These are phyloP conservation scores for Thinocorus orbignyianus DNA, from an alignment of 2,113 vertebrate genomes.

Conservation along the genomic window DNA sequence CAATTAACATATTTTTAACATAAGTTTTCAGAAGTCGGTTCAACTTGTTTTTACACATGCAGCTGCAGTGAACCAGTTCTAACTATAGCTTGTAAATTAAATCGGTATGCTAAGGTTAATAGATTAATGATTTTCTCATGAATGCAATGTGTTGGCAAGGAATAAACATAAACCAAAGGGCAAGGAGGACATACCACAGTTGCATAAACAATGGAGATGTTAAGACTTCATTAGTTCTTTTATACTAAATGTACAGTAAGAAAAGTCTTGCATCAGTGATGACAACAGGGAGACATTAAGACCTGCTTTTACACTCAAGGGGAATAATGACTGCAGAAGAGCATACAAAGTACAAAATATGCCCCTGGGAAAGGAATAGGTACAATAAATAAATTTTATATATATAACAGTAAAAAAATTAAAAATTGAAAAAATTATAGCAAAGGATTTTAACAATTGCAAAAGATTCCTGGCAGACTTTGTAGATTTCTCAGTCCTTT, in stretches of 20 bases:
- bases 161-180: conserved; percentile 49
- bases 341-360: not conserved
- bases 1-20: conserved; percentile 40
- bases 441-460: not conserved
- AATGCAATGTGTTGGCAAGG: conserved; percentile 27
- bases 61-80: conserved; percentile 10
- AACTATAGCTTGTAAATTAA: conserved; percentile 56
- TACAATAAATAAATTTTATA: not conserved
- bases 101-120: conserved; percentile 43
- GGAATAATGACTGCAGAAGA: not conserved
- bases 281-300: not conserved
- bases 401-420: not conserved
- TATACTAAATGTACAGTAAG: not conserved
- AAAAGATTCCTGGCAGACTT: not conserved
- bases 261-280: not conserved
- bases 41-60: not conserved
- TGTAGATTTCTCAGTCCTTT: not conserved
- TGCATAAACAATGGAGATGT: conserved; percentile 40
- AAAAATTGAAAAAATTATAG: not conserved
- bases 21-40: conserved; percentile 39
- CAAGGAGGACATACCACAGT: not conserved
- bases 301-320: not conserved
- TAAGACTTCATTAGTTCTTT: conserved; percentile 10
- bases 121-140: conserved; percentile 65
- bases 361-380: not conserved